Percentiles rank a stretch among this genome's conserved stretches.
Evolutionary conservation across 2,797 vertebrate genomes (phyloP).

Genomic region (Molossus alvarezi): DNA sequence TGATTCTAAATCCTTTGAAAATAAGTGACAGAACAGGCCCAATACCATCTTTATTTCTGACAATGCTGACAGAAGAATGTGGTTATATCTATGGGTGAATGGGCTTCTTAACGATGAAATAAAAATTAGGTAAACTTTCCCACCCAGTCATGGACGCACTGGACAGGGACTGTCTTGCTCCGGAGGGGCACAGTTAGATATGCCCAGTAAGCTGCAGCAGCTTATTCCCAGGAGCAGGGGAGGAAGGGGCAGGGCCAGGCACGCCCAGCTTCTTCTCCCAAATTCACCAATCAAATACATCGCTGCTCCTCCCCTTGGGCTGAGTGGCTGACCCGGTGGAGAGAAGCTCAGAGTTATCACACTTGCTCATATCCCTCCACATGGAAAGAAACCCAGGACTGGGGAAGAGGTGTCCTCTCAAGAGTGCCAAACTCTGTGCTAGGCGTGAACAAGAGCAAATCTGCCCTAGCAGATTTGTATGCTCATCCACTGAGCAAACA

Average conservation of each 20-base stretch:
- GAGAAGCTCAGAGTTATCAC: not conserved
- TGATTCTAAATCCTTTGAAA: slow-evolving; percentile 52
- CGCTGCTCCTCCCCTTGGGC: not conserved
- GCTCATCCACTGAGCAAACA: not conserved
- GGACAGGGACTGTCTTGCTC: not conserved
- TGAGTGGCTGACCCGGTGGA: not conserved
- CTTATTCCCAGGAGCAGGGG: slow-evolving; percentile 3
- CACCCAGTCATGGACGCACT: not conserved
- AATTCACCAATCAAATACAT: not conserved
- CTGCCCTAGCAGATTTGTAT: slow-evolving; percentile 3
- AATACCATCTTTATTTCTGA: slow-evolving; percentile 56
- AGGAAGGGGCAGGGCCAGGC: not conserved
- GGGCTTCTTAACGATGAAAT: slow-evolving; percentile 39
- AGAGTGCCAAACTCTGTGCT: not conserved
- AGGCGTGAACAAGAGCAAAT: slow-evolving; percentile 9
- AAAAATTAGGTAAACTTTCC: not conserved
- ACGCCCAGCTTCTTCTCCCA: not conserved
- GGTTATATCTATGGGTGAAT: not conserved
- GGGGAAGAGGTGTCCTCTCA: not conserved
- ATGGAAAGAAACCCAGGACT: not conserved
- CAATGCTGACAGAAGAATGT: slow-evolving; percentile 23
- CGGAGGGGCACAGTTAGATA: slow-evolving; percentile 30
- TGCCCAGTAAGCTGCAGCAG: not conserved
- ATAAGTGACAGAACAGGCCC: slow-evolving; percentile 14
- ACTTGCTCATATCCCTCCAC: not conserved